Evolutionary conservation across 2,113 vertebrate genomes (phyloP).

Genomic region (Calyptomena viridis): DNA sequence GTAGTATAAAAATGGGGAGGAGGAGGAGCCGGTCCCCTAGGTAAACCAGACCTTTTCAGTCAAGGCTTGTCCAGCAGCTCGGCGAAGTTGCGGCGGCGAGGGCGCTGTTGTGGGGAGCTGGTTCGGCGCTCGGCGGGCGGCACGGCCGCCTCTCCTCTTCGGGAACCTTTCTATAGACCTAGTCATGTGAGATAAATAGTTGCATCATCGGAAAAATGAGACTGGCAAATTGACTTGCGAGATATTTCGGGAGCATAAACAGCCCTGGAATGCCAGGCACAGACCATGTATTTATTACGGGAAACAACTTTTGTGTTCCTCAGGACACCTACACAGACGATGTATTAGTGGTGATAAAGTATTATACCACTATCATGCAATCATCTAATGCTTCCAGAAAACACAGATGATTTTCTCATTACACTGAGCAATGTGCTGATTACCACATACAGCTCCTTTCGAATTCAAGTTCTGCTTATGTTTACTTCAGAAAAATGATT

Average conservation of each 20-base stretch:
- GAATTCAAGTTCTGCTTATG: constrained; percentile 10
- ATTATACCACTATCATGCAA: not conserved
- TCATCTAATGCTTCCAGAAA: constrained; percentile 19
- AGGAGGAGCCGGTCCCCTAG: constrained; percentile 71
- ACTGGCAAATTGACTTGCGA: constrained; percentile 66
- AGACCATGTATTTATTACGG: not conserved
- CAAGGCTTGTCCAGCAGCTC: constrained; percentile 65
- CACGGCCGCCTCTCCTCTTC: constrained; percentile 30
- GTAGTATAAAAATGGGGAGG: constrained; percentile 83
- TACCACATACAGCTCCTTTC: constrained; percentile 28
- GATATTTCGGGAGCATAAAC: constrained; percentile 35
- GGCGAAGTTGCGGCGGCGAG: constrained; percentile 42
- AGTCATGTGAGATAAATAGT: constrained; percentile 83
- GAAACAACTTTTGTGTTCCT: not conserved
- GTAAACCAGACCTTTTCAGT: constrained; percentile 79
- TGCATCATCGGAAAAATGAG: constrained; percentile 74
- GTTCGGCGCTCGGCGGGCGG: constrained; percentile 5
- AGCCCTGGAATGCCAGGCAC: constrained; percentile 41
- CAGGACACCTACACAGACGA: not conserved
- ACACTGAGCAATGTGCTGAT: constrained; percentile 23
- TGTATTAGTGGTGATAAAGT: not conserved
- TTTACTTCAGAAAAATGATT: constrained; percentile 33
- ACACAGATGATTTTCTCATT: constrained; percentile 52
- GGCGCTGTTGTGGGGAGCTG: constrained; percentile 58
- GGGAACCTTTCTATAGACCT: constrained; percentile 75